A percentile compares a stretch with the other conserved stretches of the same genome.
These are phyloP conservation scores for Caenorhabditis wallacei DNA, from an alignment of 2,888 invertebrate genomes.

Conservation along the genomic window DNA sequence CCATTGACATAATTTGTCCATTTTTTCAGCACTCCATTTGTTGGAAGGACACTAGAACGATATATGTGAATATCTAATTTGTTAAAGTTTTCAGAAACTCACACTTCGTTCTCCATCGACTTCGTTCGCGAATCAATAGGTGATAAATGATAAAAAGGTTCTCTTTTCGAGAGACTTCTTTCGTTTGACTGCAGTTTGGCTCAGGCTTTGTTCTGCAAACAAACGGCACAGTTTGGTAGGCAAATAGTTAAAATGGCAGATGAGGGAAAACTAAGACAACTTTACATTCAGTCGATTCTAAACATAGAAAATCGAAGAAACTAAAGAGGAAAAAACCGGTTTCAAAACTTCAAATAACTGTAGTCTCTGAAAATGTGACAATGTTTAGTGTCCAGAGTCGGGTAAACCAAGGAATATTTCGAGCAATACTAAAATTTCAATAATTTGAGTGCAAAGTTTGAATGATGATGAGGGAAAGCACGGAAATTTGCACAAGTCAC, in stretches of 20 bases:
- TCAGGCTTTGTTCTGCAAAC: conserved; percentile 45
- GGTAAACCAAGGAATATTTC: neutral
- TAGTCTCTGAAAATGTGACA: conserved; percentile 35
- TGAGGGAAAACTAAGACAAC: conserved; percentile 18
- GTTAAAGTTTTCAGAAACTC: conserved; percentile 40
- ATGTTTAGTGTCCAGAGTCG: neutral
- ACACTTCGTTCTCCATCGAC: conserved; percentile 64
- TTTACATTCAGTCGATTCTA: conserved; percentile 51
- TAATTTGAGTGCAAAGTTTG: neutral
- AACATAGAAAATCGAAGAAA: conserved; percentile 45
- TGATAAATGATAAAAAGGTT: conserved; percentile 47
- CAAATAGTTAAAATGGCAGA: conserved; percentile 50
- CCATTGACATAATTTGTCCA: conserved; percentile 89
- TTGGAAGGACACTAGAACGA: conserved; percentile 62
- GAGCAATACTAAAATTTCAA: neutral
- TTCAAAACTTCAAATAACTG: conserved; percentile 30
- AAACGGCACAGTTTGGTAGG: conserved; percentile 40
- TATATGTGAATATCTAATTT: neutral
- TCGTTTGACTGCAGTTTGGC: conserved; percentile 35
- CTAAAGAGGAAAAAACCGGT: conserved; percentile 31
- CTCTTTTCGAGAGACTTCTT: conserved; percentile 21
- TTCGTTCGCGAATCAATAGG: conserved; percentile 39
- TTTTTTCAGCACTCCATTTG: conserved; percentile 84
- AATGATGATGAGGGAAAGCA: neutral
- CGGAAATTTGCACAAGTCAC: neutral